Conservation (phyloP, 2,888 invertebrate species). For the Beris chalybata region DNA sequence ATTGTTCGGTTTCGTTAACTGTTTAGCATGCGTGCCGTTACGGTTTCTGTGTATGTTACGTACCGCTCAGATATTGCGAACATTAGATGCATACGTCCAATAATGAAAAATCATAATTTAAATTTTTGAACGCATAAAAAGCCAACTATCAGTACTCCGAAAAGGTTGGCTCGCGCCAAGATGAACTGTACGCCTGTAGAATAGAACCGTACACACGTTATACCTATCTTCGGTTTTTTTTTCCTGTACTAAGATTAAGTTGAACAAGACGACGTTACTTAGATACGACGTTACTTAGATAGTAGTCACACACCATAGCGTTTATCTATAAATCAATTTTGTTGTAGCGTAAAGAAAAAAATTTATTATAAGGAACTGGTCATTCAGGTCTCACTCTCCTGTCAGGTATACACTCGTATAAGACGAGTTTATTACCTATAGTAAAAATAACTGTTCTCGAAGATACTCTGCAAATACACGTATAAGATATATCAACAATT, state of each 20-base stretch:
- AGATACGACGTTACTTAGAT: no score
- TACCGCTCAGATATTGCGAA: constrained; percentile 13
- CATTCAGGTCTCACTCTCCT: constrained; percentile 33
- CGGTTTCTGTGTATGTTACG: constrained; percentile 29
- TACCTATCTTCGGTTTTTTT: no score
- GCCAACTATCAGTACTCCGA: no score
- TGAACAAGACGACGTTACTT: no score
- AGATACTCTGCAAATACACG: constrained; percentile 5
- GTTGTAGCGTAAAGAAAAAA: constrained; percentile 21
- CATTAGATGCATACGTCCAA: constrained; percentile 18
- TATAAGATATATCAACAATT: no score
- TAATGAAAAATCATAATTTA: constrained; percentile 22
- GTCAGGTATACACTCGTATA: constrained; percentile 2
- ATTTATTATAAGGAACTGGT: constrained; percentile 34
- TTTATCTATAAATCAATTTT: constrained; percentile 29
- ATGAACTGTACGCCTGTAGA: no score
- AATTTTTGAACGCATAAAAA: constrained; percentile 6
- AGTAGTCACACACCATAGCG: not conserved
- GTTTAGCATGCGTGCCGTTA: constrained; percentile 37
- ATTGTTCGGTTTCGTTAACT: constrained; percentile 39
- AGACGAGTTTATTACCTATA: constrained; percentile 19
- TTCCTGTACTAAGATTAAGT: no score
- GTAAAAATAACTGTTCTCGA: constrained; percentile 28
- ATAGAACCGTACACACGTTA: no score
- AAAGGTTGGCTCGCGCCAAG: no score